Conservation (phyloP, 2,797 vertebrate genomes). For the Pelochelys cantorii region DNA sequence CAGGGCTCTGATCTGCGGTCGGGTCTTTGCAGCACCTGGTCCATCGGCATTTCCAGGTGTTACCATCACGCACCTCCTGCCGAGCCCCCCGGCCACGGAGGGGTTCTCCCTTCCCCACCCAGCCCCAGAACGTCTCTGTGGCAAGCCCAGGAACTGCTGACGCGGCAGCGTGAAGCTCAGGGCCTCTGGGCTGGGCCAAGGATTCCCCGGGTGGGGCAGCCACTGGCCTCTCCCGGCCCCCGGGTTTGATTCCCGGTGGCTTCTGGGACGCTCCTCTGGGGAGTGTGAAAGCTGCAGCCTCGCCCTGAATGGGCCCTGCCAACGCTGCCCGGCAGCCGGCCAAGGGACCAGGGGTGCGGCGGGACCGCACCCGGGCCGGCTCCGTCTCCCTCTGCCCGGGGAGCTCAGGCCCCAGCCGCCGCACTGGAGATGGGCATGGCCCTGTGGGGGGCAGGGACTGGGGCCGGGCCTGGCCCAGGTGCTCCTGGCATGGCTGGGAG, state of each 20-base stretch:
- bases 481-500: no score
- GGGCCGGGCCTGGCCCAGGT: no score
- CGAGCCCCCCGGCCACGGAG: not conserved
- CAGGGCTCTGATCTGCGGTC: no score
- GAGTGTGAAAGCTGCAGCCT: not conserved
- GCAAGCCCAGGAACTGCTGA: not conserved
- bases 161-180: not conserved
- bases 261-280: not conserved
- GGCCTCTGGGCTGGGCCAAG: not conserved
- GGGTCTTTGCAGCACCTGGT: no score
- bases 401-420: not conserved
- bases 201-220: not conserved
- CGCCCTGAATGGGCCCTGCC: not conserved
- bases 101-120: not conserved
- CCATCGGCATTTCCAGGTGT: no score
- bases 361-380: not conserved
- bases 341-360: not conserved
- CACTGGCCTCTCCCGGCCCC: not conserved
- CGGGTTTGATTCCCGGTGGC: not conserved
- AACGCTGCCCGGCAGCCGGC: not conserved
- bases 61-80: no score
- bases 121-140: not conserved
- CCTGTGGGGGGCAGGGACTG: no score
- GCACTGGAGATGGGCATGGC: not conserved
- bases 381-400: not conserved